Percentiles rank a stretch among this genome's conserved stretches.
phyloP scores from a whole-genome alignment of 2,113 vertebrate genomes.

The Parotia lawesii region DNA sequence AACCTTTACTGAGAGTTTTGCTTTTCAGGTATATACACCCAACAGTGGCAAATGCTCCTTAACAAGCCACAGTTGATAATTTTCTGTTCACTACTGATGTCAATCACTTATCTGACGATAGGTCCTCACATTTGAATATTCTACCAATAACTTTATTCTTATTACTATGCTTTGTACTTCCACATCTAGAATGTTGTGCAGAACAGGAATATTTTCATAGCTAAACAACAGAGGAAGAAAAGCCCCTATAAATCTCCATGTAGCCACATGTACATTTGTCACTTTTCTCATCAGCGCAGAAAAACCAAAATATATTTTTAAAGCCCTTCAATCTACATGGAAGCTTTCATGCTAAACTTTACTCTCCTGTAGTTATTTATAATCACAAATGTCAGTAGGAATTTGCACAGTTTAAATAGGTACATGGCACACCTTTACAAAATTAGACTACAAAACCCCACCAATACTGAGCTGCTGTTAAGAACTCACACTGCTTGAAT shows the following conservation, averaged over 20 bases:
- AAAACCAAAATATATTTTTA: neutral
- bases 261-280: neutral
- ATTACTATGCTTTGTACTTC: neutral
- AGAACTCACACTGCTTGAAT: neutral
- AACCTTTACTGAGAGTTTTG: neutral
- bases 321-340: neutral
- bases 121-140: neutral
- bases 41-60: neutral
- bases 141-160: neutral
- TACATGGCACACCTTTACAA: neutral
- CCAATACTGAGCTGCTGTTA: neutral
- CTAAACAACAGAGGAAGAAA: neutral
- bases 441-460: fast-evolving
- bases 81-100: neutral
- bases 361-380: neutral
- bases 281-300: neutral
- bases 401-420: neutral
- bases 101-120: neutral
- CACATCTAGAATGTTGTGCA: neutral
- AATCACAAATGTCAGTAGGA: neutral
- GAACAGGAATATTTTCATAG: neutral
- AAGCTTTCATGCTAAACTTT: neutral
- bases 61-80: neutral
- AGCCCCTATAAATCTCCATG: neutral
- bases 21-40: neutral